Evolutionary conservation across 2,113 vertebrate species (phyloP), one percentile per base, ranked within the genome.

Genomic region (Phalacrocorax pelagicus): DNA sequence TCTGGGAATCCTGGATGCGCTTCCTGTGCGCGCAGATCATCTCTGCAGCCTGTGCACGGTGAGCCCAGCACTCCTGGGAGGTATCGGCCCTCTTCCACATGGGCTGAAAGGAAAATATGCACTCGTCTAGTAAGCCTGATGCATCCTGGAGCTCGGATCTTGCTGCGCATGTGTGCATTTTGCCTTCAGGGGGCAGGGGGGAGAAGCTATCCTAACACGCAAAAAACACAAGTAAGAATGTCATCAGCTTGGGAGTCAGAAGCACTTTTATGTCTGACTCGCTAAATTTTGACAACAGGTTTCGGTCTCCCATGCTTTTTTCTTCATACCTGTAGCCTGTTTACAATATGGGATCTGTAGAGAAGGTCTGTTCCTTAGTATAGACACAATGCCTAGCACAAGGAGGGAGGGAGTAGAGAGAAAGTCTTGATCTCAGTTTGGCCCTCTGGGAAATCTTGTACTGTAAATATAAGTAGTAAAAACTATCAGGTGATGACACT

Each of bases 401-500:
- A 17, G 49, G 52, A 69, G 71, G 44, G 52, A 79, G 66, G 71
- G 58, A 86, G 59, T 30, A 82, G 52, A 58, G 63, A 72, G 47
- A 73, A 92, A 86, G 67, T 73, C 83, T 84, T 79, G 72, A 92
- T 91, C 89, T 95, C 83, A 23, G 19, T 62, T 88, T 80, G 86
- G 72, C n/a, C 83, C 72, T 63, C 70, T 89, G 89, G 83, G 93
- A 94, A 79, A 96, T 91, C 24, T 69, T 61, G 70, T 90, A 36
- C 81, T 92, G 61, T 92, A 97, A 94, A 95, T 95, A 95, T 66
- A 96, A 84, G 83, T 23, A 88, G 77, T 96, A 86, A 96, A 94
- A 96, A 87, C 78, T 87, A 87, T 91, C 96, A 95, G 95, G 96
- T 96, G 95, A 96, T 96, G 93, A 97, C 94, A 96, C 94, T 96